Base-by-base conservation (phyloP, 2,113 vertebrate genomes). In the Odocoileus hemionus region DNA sequence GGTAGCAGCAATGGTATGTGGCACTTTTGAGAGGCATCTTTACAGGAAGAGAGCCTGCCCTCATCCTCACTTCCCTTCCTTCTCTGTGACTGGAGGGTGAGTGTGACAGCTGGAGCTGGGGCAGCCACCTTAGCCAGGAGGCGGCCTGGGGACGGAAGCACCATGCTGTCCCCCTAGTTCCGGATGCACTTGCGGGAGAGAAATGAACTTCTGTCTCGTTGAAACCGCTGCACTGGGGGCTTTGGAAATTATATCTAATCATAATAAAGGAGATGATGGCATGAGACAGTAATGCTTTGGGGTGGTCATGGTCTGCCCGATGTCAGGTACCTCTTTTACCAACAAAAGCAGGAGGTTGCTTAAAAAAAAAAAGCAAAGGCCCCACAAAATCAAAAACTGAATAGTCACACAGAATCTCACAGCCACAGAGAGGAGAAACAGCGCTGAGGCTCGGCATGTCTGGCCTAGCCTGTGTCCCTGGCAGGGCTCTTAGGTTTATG, bases 381-480 rank as follows among this genome's bases (percentile, higher is more conserved):
- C 76, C 47, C 14, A 12, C n/a, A 54, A 28, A 52, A 84, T 10
- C 6, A 30, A 76, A 61, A 54, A 14, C 52, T 33, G 11, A 58
- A 19, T 21, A 45, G 54, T 47, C 58, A 14, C n/a, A 10, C 1
- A 47, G 91, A 54, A 39, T 43, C 19, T 17, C 25, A 23, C 23
- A 39, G 17, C 28, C 43, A 8, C 19, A 26, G 43, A 91, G 5
- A 21, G 16, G 45, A 50, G 74, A 86, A 61, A 13, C 2, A 8
- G 36, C 2, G 0, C 8, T 2, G 57, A 57, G 57, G 30, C 58
- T 5, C 0, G 1, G 7, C 3, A 0, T 10, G 3, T 14, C 14
- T 5, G 23, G 80, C 4, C 13, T 36, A 1, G 1, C 4, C 6
- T 50, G 23, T 2, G 26, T 23, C 13, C 21, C 80, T 8, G 25